phyloP scores from a whole-genome alignment of 2,113 vertebrate species.

The Bos javanicus region DNA sequence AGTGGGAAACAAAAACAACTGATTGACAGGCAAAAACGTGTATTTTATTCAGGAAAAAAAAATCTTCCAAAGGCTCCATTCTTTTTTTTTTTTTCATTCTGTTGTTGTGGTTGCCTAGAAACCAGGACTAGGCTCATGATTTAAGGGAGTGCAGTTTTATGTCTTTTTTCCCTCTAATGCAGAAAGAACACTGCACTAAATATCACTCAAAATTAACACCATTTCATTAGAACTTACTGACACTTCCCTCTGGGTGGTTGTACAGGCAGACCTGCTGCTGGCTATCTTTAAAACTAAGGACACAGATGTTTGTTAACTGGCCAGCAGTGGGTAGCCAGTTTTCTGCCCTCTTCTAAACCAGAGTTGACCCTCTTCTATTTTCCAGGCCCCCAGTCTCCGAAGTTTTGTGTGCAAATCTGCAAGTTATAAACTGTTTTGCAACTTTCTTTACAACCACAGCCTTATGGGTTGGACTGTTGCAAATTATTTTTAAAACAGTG shows the following conservation, averaged over 20 bases:
- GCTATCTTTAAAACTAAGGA: constrained; percentile 44
- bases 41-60: constrained; percentile 31
- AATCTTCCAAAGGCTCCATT: not conserved
- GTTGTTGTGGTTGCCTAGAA: constrained; percentile 46
- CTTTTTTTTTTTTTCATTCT: not conserved
- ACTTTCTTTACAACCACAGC: constrained; percentile 32
- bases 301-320: constrained; percentile 38
- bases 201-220: constrained; percentile 58
- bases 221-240: constrained; percentile 46
- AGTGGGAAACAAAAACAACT: not conserved
- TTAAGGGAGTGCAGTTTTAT: constrained; percentile 20
- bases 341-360: constrained; percentile 27
- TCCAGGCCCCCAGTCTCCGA: not conserved
- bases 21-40: constrained; percentile 28
- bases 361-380: not conserved
- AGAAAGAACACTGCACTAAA: constrained; percentile 17
- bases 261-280: not conserved
- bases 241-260: constrained; percentile 16
- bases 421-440: not conserved
- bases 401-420: not conserved
- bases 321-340: not conserved
- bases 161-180: not conserved
- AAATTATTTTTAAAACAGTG: constrained; percentile 45
- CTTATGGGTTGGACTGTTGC: not conserved
- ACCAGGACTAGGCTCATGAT: constrained; percentile 21